A percentile compares a stretch with the other conserved stretches of the same genome.
Conservation (phyloP, 2,797 vertebrate genomes). For the Sylvia borin region DNA sequence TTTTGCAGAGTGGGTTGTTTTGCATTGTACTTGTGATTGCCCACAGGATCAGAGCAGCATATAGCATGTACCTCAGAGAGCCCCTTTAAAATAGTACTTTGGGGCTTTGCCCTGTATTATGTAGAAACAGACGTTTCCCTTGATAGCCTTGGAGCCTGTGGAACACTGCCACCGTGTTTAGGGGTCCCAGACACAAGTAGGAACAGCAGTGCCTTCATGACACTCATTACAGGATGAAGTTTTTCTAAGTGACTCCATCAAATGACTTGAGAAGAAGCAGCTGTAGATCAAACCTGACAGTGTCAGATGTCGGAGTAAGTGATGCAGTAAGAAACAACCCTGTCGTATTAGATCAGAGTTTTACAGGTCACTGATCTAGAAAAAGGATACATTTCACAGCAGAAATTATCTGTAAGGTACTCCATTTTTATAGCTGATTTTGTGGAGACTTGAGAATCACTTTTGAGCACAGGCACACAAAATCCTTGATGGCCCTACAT, state of each 20-base stretch:
- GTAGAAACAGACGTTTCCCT: neutral
- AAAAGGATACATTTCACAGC: neutral
- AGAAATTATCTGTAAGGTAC: neutral
- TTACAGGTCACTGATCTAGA: neutral
- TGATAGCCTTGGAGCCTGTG: neutral
- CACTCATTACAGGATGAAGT: neutral
- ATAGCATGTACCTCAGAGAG: accelerated
- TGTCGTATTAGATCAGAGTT: neutral
- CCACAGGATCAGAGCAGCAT: neutral
- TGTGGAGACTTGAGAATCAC: neutral
- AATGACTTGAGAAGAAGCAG: neutral
- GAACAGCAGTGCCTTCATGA: neutral
- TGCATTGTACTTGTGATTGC: neutral
- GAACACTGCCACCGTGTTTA: neutral
- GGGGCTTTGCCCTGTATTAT: neutral
- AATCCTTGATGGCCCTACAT: neutral
- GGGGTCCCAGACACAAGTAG: neutral
- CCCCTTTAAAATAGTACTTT: neutral
- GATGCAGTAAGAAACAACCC: neutral
- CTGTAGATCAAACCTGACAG: neutral
- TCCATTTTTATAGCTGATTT: neutral
- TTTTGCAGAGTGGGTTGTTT: neutral
- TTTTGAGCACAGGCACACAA: neutral
- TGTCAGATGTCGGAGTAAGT: neutral
- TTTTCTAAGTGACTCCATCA: neutral